phyloP scores from a whole-genome alignment of 2,797 vertebrate genomes.

The Siniperca scherzeri region DNA sequence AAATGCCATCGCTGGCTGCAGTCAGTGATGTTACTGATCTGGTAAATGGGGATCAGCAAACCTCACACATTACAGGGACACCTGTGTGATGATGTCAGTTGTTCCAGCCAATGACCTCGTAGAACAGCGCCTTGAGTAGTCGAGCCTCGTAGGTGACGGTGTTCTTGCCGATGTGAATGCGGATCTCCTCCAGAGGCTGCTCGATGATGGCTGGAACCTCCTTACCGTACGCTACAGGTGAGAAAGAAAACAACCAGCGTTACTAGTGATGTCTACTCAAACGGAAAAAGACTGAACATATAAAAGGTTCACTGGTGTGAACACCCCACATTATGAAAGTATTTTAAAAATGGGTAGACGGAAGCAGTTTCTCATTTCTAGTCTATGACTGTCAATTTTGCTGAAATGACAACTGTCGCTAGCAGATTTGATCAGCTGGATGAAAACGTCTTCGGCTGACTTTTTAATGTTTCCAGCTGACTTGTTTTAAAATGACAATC shows the following conservation, averaged over 20 bases:
- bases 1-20: neutral
- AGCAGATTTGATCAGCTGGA: too few species aligned
- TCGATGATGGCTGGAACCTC: constrained; percentile 93
- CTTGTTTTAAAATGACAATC: too few species aligned
- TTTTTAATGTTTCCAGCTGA: too few species aligned
- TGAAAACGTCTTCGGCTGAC: too few species aligned
- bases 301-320: too few species aligned
- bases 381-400: neutral
- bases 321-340: neutral
- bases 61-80: neutral
- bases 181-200: constrained; percentile 92
- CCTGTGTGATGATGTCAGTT: constrained; percentile 60
- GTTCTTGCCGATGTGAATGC: constrained; percentile 91
- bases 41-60: neutral
- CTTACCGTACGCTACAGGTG: constrained; percentile 83
- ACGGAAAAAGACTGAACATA: neutral
- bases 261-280: neutral
- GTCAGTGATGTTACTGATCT: neutral
- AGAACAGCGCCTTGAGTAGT: constrained; percentile 91
- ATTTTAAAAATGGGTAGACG: neutral
- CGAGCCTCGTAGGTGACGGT: constrained; percentile 96
- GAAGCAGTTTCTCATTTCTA: neutral
- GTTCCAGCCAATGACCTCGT: constrained; percentile 92
- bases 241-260: neutral
- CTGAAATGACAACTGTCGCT: too few species aligned